These are phyloP conservation scores for Galemys pyrenaicus DNA, from an alignment of 2,113 vertebrate genomes.

Conservation along the genomic window DNA sequence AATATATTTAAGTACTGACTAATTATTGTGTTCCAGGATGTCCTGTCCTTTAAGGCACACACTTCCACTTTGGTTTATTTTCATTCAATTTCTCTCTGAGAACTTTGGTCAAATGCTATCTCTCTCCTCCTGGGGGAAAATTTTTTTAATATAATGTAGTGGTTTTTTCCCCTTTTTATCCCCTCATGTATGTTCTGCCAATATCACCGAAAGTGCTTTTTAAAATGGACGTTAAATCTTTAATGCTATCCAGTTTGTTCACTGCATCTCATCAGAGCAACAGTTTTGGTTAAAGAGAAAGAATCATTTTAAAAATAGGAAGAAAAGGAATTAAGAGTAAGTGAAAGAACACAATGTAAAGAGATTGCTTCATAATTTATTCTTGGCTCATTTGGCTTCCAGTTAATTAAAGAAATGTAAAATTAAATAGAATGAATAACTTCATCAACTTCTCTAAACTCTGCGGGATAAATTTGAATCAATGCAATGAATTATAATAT, in stretches of 20 bases:
- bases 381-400: not conserved
- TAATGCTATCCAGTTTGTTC: not conserved
- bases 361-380: not conserved
- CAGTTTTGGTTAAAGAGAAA: not conserved
- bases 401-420: conserved; percentile 20
- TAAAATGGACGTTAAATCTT: not conserved
- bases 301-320: not conserved
- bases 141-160: not conserved
- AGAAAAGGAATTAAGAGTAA: not conserved
- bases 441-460: not conserved
- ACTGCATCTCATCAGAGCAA: not conserved
- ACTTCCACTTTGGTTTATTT: not conserved
- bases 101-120: not conserved
- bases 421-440: not conserved
- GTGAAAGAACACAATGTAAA: not conserved
- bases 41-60: conserved; percentile 13
- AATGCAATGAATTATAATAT: not conserved
- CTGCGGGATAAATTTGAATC: not conserved
- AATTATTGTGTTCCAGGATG: conserved; percentile 65
- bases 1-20: conserved; percentile 63
- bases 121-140: not conserved
- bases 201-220: not conserved
- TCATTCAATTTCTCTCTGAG: not conserved
- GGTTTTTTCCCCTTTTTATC: not conserved
- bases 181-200: not conserved